Conservation (phyloP, 2,797 vertebrate genomes). For the Halcyon chelicuti region DNA sequence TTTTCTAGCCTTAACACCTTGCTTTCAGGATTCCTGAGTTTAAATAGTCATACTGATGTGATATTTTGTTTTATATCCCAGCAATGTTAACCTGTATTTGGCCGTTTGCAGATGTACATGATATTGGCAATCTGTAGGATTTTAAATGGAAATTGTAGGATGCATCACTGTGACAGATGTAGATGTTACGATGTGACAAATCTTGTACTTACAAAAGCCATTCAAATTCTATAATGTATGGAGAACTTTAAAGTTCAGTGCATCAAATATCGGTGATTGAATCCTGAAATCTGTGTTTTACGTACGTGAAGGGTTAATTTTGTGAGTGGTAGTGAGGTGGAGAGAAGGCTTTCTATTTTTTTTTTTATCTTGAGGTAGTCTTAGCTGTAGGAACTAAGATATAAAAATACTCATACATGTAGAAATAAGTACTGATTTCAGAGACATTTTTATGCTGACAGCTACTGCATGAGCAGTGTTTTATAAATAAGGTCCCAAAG, state of each 20-base stretch:
- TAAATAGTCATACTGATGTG: background rate
- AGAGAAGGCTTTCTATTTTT: background rate
- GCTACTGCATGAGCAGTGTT: background rate
- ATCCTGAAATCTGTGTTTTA: background rate
- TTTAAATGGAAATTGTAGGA: background rate
- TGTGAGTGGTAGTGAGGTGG: background rate
- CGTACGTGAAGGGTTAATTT: background rate
- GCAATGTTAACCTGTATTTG: background rate
- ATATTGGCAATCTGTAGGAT: background rate
- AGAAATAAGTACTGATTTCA: background rate
- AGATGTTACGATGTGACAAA: background rate
- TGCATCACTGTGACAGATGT: background rate
- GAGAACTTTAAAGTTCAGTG: background rate
- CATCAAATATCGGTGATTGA: background rate
- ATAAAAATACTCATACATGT: accelerated
- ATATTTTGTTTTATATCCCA: background rate
- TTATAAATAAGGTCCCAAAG: background rate
- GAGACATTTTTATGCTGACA: background rate
- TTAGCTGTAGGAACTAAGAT: background rate
- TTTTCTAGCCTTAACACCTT: background rate
- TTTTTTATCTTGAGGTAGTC: background rate
- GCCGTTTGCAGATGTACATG: background rate
- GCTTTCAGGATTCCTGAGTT: background rate
- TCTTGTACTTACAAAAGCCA: background rate
- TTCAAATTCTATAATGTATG: background rate